Evolutionary conservation across 2,888 invertebrate genomes (phyloP), one percentile per base, ranked within the genome.

Genomic region (Augiades crinisus): DNA sequence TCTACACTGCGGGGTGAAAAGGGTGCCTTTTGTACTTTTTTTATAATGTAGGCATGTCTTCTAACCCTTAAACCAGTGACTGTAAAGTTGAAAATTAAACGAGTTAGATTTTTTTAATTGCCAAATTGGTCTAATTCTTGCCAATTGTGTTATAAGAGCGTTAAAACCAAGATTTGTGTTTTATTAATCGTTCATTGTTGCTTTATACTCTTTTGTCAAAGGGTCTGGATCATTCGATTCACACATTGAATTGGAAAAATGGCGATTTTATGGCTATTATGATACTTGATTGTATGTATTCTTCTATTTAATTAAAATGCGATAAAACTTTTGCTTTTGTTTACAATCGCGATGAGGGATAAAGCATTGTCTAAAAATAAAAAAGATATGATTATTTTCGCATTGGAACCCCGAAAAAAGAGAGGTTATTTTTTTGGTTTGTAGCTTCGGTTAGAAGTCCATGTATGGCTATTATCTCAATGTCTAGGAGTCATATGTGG

Each of bases 1-100:
- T 67, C 64, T 37, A 57, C 78, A 19, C 78, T 64, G 75, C 78
- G 61, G 72, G 71, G 40, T 56, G 54, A 52, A 7, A 47, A 46
- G 47, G 44, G 33, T 47, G 22, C 12, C 44, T 44, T 16, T 51
- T 50, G 27, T 27, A 14, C 19, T 12, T 21, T 22, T 40, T 33
- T 21, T n/a, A n/a, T n/a, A n/a, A n/a, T n/a, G n/a, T n/a, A 17
- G 10, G 33, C 17, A 33, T 13, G 7, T 14, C 5, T 17, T 47
- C n/a, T 24, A 16, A 31, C 8, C 10, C 22, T 46, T 50, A 54
- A n/a, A 24, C n/a, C 2, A 24, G 8, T 27, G 27, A 10, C n/a
- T 31, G 0, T 49, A 55, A 38, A 27, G 43, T 21, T 12, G n/a
- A 27, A 10, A 21, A 36, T 53, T 30, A 27, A 1, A 8, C n/a